A percentile compares a stretch with the other conserved stretches of the same genome.
Conservation (phyloP, 2,113 vertebrate species). For the pig (Sus scrofa) region T2T-Sscrofa CM000819.6:22725501-22726000, state of each 20-base stretch:
- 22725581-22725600: neutral
- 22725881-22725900: neutral
- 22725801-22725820: neutral
- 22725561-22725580: neutral
- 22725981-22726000: neutral
- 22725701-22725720: neutral
- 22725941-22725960: neutral
- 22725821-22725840: neutral
- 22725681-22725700: rapidly evolving
- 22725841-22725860: neutral
- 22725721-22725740: neutral
- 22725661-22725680: neutral
- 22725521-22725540: neutral
- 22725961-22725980: neutral
- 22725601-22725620: neutral
- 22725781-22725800: neutral
- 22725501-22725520: neutral
- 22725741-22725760: neutral
- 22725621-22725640: rapidly evolving
- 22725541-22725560: neutral
- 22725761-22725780: neutral
- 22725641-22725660: neutral
- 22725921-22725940: neutral
- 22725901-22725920: neutral
- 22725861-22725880: neutral